Evolutionary conservation across 2,888 invertebrate genomes (phyloP).

Genomic region (Agrotis clavis): DNA sequence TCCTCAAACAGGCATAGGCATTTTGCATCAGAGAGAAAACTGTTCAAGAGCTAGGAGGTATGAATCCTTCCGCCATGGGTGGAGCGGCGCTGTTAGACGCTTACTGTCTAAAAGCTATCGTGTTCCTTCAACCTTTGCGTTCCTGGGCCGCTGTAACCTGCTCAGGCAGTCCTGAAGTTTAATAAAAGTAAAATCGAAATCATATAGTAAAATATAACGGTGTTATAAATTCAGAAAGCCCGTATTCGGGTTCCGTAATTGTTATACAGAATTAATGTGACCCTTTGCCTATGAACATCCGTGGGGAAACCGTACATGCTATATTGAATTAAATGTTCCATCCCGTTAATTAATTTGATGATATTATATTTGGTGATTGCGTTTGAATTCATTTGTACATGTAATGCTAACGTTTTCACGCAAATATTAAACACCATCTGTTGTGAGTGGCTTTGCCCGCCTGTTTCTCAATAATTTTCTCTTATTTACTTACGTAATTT

Average conservation of each 20-base stretch:
- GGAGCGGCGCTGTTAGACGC: too few species aligned
- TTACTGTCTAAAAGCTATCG: too few species aligned
- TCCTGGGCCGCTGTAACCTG: neutral
- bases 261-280: slow-evolving; percentile 57
- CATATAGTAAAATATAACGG: slow-evolving; percentile 32
- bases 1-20: too few species aligned
- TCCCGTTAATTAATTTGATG: slow-evolving; percentile 57
- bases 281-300: slow-evolving; percentile 59
- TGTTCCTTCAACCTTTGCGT: too few species aligned
- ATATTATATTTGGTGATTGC: slow-evolving; percentile 37
- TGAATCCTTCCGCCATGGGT: too few species aligned
- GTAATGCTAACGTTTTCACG: slow-evolving; percentile 16
- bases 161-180: neutral
- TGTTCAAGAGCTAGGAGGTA: too few species aligned
- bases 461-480: too few species aligned
- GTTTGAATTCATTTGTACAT: slow-evolving; percentile 38
- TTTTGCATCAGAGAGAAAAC: too few species aligned
- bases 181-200: slow-evolving; percentile 36
- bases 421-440: slow-evolving; percentile 6
- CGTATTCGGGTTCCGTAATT: slow-evolving; percentile 46
- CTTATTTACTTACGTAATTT: too few species aligned
- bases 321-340: slow-evolving; percentile 59
- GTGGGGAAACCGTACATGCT: slow-evolving; percentile 45
- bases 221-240: slow-evolving; percentile 52
- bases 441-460: neutral